phyloP scores from a whole-genome alignment of 2,113 vertebrate species.

The Hylia prasina region DNA sequence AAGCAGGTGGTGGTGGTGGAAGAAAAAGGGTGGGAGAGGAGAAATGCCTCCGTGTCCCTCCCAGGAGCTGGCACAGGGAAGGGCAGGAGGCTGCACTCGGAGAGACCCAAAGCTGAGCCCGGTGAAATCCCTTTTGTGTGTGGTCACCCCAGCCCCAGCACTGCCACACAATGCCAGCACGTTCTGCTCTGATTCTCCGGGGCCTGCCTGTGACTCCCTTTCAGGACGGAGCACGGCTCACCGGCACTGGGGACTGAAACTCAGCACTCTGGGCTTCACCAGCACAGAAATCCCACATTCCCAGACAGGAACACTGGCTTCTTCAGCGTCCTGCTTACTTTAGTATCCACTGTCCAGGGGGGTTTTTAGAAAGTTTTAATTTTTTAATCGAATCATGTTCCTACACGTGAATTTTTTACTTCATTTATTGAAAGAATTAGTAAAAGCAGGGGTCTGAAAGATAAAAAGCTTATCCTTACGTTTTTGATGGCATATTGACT shows the following conservation, averaged over 20 bases:
- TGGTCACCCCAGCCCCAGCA: not conserved
- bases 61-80: not conserved
- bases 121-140: not conserved
- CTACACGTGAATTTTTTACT: not conserved
- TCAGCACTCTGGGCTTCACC: not conserved
- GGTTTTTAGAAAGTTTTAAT: not conserved
- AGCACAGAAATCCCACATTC: not conserved
- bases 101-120: not conserved
- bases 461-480: not conserved
- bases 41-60: not conserved
- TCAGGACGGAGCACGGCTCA: not conserved
- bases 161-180: not conserved
- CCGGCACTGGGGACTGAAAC: not conserved
- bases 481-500: constrained; percentile 18
- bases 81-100: not conserved
- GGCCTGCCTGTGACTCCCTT: not conserved
- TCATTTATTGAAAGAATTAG: not conserved
- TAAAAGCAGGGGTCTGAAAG: not conserved
- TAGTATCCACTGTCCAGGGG: not conserved
- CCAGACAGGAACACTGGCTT: not conserved
- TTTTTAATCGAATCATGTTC: not conserved
- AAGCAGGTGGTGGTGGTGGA: constrained; percentile 15
- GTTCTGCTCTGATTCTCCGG: constrained; percentile 46
- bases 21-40: constrained; percentile 18
- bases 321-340: not conserved